phyloP scores from a whole-genome alignment of 2,113 vertebrate genomes.

The Embiotoca jacksoni region DNA sequence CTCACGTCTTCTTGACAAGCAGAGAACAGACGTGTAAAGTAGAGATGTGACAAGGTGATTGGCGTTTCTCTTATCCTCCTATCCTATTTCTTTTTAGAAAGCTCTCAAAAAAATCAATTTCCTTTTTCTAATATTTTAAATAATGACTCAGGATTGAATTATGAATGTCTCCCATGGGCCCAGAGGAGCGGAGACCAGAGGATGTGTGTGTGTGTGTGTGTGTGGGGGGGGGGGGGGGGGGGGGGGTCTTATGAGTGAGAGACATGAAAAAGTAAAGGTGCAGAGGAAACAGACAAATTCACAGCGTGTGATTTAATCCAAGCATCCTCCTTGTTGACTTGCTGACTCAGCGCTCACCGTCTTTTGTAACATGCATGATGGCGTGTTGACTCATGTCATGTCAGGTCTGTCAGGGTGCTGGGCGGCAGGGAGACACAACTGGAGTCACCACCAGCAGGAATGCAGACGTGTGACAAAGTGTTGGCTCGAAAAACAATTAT shows the following conservation, averaged over 20 bases:
- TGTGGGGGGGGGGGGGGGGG: background rate
- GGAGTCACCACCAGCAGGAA: no score
- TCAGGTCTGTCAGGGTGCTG: no score
- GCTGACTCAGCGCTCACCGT: no score
- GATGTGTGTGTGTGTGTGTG: background rate
- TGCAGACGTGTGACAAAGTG: no score
- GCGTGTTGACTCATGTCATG: no score
- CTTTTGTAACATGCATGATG: no score
- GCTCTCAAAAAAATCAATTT: conserved; percentile 61
- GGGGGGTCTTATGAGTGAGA: conserved; percentile 18
- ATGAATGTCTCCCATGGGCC: conserved; percentile 61
- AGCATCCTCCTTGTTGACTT: no score
- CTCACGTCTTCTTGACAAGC: background rate
- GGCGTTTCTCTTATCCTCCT: conserved; percentile 27
- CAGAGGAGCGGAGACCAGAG: background rate
- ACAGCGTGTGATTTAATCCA: no score
- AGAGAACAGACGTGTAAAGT: conserved; percentile 25
- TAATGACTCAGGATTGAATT: conserved; percentile 69
- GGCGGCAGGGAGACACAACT: no score
- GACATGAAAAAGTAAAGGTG: background rate
- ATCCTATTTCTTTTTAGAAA: conserved; percentile 9
- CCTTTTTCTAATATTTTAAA: conserved; percentile 75
- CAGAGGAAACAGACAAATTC: background rate
- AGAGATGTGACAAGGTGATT: conserved; percentile 46
- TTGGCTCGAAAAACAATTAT: no score